Evolutionary conservation across 1,140 invertebrate species (phyloP).

Genomic region (Mesaphorura yosii): DNA sequence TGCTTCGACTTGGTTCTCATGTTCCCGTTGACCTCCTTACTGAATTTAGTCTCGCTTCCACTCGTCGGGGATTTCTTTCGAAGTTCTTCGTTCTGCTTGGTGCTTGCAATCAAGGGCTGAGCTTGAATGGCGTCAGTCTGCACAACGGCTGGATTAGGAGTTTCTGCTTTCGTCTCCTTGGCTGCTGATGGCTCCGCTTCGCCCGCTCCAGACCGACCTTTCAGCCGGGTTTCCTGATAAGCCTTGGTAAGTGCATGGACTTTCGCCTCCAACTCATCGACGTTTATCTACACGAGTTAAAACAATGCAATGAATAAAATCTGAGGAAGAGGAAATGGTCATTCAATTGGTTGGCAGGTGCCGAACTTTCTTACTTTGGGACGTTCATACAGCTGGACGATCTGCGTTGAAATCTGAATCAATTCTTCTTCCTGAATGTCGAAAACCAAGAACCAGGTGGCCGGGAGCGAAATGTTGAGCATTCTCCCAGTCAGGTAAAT

Average conservation of each 20-base stretch:
- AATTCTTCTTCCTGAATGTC: conserved; percentile 71
- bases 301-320: background rate
- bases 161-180: no score
- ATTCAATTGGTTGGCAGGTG: background rate
- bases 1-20: background rate
- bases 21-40: conserved; percentile 1
- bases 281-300: conserved; percentile 46
- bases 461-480: conserved; percentile 70
- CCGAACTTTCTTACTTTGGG: conserved; percentile 59
- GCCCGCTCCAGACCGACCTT: conserved; percentile 42
- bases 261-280: conserved; percentile 59
- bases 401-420: conserved; percentile 67
- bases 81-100: no score
- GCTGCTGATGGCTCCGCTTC: no score
- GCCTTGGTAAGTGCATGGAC: conserved; percentile 60
- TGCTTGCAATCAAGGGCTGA: no score
- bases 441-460: conserved; percentile 78
- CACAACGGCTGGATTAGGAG: background rate
- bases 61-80: no score
- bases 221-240: conserved; percentile 61
- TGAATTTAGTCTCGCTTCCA: no score
- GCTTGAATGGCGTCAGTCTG: no score
- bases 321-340: background rate
- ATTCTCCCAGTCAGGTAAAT: conserved; percentile 88
- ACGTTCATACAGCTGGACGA: conserved; percentile 71